phyloP scores from a whole-genome alignment of 2,113 vertebrate species.

The Lonchura striata region DNA sequence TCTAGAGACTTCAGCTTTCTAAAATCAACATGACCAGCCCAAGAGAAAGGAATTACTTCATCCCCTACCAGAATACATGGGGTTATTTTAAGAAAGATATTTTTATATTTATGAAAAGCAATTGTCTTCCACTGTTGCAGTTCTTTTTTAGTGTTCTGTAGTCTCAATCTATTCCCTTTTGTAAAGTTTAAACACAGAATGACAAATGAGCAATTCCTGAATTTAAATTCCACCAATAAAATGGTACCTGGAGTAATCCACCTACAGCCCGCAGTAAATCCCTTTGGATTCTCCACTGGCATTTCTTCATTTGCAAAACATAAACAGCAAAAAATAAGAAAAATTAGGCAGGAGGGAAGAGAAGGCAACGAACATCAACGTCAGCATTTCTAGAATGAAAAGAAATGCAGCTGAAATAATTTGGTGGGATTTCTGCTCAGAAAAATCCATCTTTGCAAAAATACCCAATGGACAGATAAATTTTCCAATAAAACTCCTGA shows the following conservation, averaged over 20 bases:
- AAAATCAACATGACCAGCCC: not conserved
- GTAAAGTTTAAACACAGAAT: not conserved
- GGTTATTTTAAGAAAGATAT: not conserved
- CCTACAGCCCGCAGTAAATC: not conserved
- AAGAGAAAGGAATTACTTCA: slow-evolving; percentile 34
- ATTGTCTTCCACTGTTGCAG: not conserved
- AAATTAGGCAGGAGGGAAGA: not conserved
- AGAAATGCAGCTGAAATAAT: not conserved
- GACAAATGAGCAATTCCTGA: not conserved
- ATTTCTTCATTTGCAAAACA: not conserved
- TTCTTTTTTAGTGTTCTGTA: slow-evolving; percentile 22
- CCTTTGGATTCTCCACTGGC: not conserved
- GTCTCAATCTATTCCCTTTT: not conserved
- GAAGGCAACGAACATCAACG: not conserved
- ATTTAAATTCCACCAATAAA: not conserved
- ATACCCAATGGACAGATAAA: not conserved
- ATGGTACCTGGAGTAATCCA: not conserved
- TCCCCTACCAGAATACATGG: not conserved
- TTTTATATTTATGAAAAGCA: not conserved
- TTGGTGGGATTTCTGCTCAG: not conserved
- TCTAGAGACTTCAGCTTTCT: slow-evolving; percentile 18
- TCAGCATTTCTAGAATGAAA: not conserved
- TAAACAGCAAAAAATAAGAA: not conserved
- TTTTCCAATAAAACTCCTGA: not conserved
- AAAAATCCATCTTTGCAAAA: not conserved